These are phyloP conservation scores for Gallirallus australis DNA, from an alignment of 2,797 vertebrate genomes.

Conservation along the genomic window DNA sequence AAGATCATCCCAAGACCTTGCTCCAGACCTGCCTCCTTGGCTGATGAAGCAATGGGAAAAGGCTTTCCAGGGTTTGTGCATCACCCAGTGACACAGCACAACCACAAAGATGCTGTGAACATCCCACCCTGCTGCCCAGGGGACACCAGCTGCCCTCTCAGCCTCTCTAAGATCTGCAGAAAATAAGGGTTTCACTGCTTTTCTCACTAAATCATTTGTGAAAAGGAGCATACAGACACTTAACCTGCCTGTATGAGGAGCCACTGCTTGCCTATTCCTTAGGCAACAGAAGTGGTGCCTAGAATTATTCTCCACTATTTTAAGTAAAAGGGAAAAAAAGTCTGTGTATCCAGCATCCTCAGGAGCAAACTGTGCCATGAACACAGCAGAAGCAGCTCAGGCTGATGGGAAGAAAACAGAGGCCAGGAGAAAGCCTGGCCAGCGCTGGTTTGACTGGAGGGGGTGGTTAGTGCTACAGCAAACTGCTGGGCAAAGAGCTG, in stretches of 20 bases:
- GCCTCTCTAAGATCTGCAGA: not conserved
- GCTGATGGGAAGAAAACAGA: not conserved
- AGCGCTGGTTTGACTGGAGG: fast-evolving
- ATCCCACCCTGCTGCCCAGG: not conserved
- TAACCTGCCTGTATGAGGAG: not conserved
- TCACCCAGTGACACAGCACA: not conserved
- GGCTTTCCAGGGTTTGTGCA: not conserved
- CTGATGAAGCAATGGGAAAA: not conserved
- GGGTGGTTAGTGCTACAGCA: not conserved
- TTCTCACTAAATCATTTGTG: not conserved
- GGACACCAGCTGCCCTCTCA: not conserved
- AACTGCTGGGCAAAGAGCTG: not conserved
- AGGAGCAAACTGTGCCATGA: not conserved
- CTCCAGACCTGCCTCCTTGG: not conserved
- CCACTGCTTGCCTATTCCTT: not conserved
- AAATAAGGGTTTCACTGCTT: not conserved
- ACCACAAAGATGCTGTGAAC: not conserved
- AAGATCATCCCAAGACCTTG: not conserved
- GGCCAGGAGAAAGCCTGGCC: not conserved
- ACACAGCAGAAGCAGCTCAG: not conserved
- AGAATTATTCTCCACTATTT: not conserved
- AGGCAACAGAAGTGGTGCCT: not conserved
- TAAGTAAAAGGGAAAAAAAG: not conserved
- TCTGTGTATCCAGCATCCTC: not conserved
- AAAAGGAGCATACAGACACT: not conserved